Evolutionary conservation across 2,113 vertebrate species (phyloP), one percentile per base, ranked within the genome.

Genomic region (Acanthisitta chloris): DNA sequence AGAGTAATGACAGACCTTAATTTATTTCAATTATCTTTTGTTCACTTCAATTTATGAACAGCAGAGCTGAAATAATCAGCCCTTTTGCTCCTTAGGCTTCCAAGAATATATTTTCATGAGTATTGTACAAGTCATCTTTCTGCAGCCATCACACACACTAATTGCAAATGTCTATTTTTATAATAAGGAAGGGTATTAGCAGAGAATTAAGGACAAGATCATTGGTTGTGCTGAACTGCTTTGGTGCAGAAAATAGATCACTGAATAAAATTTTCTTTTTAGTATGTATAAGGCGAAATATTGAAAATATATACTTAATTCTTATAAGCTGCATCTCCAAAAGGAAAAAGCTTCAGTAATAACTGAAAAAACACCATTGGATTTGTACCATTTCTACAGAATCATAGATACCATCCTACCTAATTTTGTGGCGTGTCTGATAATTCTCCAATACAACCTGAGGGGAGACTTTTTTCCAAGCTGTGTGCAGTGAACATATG

Each of bases 1-100:
- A 80, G 45, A 66, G 18, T 72, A 96, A 91, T 87, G 73, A 94
- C 26, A 96, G 65, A 78, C 45, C 36, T 89, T 86, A 94, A 97
- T 96, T 94, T 95, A 91, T 95, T 94, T 70, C 76, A 89, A 92
- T 95, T 96, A 90, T 86, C 87, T 92, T 94, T 88, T 93, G 34
- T 96, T 97, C 85, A 51, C 12, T 92, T 95, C 3, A 1, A 92
- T 82, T 94, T 96, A 86, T 2, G 58, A 85, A 89, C 55, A 71
- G 21, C 10, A 29, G 65, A 94, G 49, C 67, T 88, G 48, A 96
- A 95, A 96, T 90, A 95, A 96, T 92, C 80, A 89, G 45, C 15
- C 48, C 57, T 90, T 94, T 70, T 57, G 29, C 86, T 95, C 69
- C 51, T 83, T n/a, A 57, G 54, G 58, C 21, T 91, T 92, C 83